Percentiles rank a stretch among this genome's conserved stretches.
Evolutionary conservation across 2,113 vertebrate species (phyloP).

Genomic region (Sylvilagus bachmani): DNA sequence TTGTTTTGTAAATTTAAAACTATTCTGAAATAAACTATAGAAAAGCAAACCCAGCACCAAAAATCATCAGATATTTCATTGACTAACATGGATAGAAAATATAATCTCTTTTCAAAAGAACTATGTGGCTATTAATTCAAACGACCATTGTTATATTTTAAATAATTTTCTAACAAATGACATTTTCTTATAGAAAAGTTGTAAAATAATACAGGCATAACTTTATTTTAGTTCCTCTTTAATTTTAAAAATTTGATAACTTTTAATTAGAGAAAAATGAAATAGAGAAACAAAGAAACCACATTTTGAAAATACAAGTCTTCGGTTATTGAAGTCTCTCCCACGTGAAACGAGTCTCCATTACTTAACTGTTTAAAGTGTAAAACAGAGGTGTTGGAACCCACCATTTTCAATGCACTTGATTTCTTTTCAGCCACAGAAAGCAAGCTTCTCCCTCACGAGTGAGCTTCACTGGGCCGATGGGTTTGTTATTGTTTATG

Average conservation of each 20-base stretch:
- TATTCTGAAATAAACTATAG: too few relatives aligned
- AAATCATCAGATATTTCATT: neutral
- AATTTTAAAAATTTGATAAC: neutral
- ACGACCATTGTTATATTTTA: neutral
- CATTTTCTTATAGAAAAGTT: constrained; percentile 4
- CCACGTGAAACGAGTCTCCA: neutral
- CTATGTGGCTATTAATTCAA: neutral
- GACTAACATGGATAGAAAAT: neutral
- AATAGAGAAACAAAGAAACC: neutral
- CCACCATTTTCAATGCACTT: neutral
- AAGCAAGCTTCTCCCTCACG: constrained; percentile 87
- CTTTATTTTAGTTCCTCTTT: neutral
- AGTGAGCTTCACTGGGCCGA: constrained; percentile 94
- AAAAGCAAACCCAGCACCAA: neutral
- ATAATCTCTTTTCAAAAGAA: neutral
- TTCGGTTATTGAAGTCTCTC: constrained; percentile 9
- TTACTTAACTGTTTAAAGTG: neutral
- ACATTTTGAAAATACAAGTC: neutral
- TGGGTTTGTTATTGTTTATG: constrained; percentile 93
- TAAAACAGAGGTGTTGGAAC: neutral
- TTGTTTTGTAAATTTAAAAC: too few relatives aligned
- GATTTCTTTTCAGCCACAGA: constrained; percentile 85
- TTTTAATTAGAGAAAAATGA: constrained; percentile 34
- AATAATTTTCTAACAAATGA: neutral
- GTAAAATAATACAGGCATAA: neutral